Evolutionary conservation across 2,888 invertebrate genomes (phyloP), one percentile per base, ranked within the genome.

Genomic region (Zygaena filipendulae): DNA sequence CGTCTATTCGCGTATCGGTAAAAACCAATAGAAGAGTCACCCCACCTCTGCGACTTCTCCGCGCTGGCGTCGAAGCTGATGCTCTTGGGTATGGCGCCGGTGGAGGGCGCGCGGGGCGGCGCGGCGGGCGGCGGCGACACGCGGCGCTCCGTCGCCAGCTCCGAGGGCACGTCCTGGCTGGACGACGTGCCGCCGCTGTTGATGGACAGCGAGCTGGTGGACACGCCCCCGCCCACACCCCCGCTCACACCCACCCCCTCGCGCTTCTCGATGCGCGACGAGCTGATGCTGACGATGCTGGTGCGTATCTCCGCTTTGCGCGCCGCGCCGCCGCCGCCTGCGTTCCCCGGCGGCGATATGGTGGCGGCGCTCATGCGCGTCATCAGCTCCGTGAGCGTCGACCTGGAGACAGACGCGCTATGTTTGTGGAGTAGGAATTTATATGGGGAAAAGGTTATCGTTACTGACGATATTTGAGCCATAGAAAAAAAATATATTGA

Each of bases 51-150:
- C 2, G 86, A 85, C 43, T 92, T 88, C 52, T 92, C 92, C 0
- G 93, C 92, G 1, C 91, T 91, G 57, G 92, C 90, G 66, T 95
- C 94, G 49, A 94, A 94, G 58, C 92, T 93, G 46, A 94, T 94
- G 51, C 92, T 94, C 68, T 95, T 95, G 1, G 93, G 92, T 49
- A 95, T 94, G 2, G 93, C 91, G 1, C 93, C 93, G 0, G 90
- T 91, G 1, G 89, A 87, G 11, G 82, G 77, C 3, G 40, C 40
- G 49, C 63, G 66, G 6, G 40, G 38, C n/a, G n/a, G n/a, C n/a
- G n/a, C n/a, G 0, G 23, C 32, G 1, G 77, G 60, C 33, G 80
- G 75, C 5, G 80, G 77, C 19, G 69, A 68, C 14, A 75, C 58
- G 1, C 74, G 39, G 2, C 75, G 39, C 49, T 77, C 79, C 4